Base-by-base conservation (phyloP, 2,888 invertebrate species). In the Oeneis ivallda region DNA sequence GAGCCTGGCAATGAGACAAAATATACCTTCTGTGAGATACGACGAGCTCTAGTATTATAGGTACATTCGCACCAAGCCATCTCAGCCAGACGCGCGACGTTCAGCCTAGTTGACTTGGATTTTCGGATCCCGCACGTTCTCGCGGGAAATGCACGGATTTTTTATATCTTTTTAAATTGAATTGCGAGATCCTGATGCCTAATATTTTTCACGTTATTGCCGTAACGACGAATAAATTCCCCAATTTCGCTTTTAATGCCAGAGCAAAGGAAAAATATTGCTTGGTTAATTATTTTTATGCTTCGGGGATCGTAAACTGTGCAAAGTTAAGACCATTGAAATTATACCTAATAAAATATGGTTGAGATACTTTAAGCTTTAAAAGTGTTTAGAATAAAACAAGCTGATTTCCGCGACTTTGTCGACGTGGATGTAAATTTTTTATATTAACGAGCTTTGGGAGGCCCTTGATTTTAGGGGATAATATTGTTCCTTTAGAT, bases 251-350 rank as follows among this genome's bases (percentile, higher is more conserved):
- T 60, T 64, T 65, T 65, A 54, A 65, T 47, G 32, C 19, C 60
- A 54, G 39, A 19, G 19, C n/a, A 60, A 53, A 47, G 60, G 53
- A 37, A 53, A 53, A 53, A 56, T 64, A 64, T 64, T 19, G 64
- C 39, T 52, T 13, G 19, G 47, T 59, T 60, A 65, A 54, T 65
- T 65, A 65, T 60, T 65, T 64, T 65, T 56, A 47, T 54, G 54
- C 45, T 53, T 19, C 13, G 13, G 45, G 47, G 45, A 64, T 53
- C 59, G 64, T 26, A 47, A 45, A 60, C 47, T 64, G 37, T 11
- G 47, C 11, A 13, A 34, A 32, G 10, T 15, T 7, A 11, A 53
- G 52, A 8, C 34, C 15, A n/a, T 17, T 8, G 11, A 32, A 11
- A 32, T 32, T 50, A 13, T 13, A 32, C 5, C 5, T 13, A 11